Base-by-base conservation (phyloP, 2,797 vertebrate genomes). In the Propithecus perrieri region DNA sequence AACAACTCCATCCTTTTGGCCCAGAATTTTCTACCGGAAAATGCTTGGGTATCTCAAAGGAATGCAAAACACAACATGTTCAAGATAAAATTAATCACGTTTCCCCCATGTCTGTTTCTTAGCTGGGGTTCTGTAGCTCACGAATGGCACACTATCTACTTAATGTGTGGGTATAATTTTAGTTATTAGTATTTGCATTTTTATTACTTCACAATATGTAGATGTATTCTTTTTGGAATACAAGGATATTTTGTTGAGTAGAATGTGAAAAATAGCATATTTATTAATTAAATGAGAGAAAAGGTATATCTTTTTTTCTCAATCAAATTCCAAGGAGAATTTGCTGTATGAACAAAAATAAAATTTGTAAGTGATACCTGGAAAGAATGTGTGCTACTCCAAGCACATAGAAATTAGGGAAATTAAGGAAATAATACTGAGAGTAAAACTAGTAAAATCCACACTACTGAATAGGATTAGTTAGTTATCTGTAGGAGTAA, bases 31-130 rank as follows among this genome's bases (percentile, higher is more conserved):
- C 72, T 95, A 30, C 78, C 59, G 55, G 83, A 83, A 95, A 94
- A 93, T 48, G 78, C 53, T 48, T 30, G 11, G 24, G 11, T 79
- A 53, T 83, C 38, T 91, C 72, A 89, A 55, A 91, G 61, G 79
- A 95, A 97, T 85, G 63, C 18, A 83, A 89, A 96, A 38, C 9
- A 41, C 57, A 94, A 38, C 17, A 46, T 33, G 22, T 85, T 88
- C 20, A 75, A 86, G 26, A 93, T 85, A 93, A 85, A 94, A 80
- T 80, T 80, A 92, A 92, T 84, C 63, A 26, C 13, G 22, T 69
- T 88, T 65, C 35, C 57, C 61, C 33, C 2, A 30, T 83, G 84
- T 38, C 43, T 85, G 30, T 55, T 63, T 65, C 71, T 46, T 43
- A 89, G 48, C 30, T 43, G 74, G 48, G 15, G 5, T 83, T 83